phyloP scores from a whole-genome alignment of 2,797 vertebrate species.

The Myotis planiceps region DNA sequence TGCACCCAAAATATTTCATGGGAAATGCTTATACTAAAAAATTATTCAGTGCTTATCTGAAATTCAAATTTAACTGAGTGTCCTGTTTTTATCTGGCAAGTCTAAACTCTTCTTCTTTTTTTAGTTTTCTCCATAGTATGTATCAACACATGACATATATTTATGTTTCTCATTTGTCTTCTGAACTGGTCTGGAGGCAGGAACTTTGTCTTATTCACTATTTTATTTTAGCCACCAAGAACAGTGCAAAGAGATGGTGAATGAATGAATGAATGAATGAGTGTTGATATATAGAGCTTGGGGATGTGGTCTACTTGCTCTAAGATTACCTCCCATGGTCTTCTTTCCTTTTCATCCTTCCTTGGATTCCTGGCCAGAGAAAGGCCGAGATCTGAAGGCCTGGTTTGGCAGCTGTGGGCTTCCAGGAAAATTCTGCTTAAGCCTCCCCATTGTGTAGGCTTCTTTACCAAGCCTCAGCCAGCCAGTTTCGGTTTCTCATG shows the following conservation, averaged over 20 bases:
- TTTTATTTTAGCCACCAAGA: not conserved
- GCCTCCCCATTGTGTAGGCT: not conserved
- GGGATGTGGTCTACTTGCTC: not conserved
- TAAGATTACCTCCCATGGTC: too few species aligned
- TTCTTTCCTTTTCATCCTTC: not conserved
- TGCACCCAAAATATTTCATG: not conserved
- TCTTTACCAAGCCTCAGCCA: not conserved
- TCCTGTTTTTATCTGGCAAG: not conserved
- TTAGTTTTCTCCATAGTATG: not conserved
- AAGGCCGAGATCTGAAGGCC: not conserved
- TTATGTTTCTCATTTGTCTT: not conserved
- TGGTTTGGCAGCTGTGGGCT: not conserved
- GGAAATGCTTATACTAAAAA: not conserved
- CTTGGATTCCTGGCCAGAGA: not conserved
- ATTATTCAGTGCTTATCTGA: not conserved
- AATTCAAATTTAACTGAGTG: not conserved
- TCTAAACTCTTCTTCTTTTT: not conserved
- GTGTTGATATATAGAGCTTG: not conserved
- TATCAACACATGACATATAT: not conserved
- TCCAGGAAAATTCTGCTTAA: constrained; percentile 42
- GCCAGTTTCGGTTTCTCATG: not conserved
- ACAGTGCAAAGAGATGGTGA: not conserved
- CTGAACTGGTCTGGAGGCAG: not conserved
- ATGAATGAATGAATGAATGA: not conserved
- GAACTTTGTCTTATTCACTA: not conserved